Percentiles rank a stretch among this genome's conserved stretches.
These are phyloP conservation scores for Clostera curtula DNA, from an alignment of 2,888 invertebrate genomes.

Conservation along the genomic window DNA sequence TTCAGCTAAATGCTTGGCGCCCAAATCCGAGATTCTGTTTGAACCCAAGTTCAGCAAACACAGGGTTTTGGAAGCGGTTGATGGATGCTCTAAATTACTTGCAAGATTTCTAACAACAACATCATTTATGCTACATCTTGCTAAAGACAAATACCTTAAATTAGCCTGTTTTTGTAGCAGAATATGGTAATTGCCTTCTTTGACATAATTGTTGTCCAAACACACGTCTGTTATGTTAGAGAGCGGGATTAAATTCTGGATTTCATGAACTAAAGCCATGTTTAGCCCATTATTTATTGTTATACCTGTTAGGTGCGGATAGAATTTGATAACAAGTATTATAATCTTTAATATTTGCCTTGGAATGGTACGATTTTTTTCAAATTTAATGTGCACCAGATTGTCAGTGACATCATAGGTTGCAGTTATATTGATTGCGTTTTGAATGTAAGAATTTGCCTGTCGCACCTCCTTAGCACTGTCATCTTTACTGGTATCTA, in stretches of 20 bases:
- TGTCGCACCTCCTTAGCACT: background rate
- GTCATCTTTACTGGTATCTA: too few species aligned
- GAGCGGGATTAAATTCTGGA: slow-evolving; percentile 28
- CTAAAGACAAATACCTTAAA: slow-evolving; percentile 36
- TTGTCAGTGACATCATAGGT: slow-evolving; percentile 27
- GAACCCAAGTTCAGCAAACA: slow-evolving; percentile 38
- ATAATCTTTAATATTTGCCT: slow-evolving; percentile 32
- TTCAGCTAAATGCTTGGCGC: slow-evolving; percentile 30
- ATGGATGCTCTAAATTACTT: slow-evolving; percentile 21
- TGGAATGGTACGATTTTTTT: slow-evolving; percentile 31
- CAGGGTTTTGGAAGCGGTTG: slow-evolving; percentile 33
- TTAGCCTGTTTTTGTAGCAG: slow-evolving; percentile 25
- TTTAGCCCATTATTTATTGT: slow-evolving; percentile 32
- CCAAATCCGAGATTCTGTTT: slow-evolving; percentile 44
- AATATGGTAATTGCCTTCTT: slow-evolving; percentile 33
- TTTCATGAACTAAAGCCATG: slow-evolving; percentile 29
- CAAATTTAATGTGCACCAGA: slow-evolving; percentile 33
- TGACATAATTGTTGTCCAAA: slow-evolving; percentile 32
- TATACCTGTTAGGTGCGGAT: slow-evolving; percentile 25
- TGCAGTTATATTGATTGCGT: slow-evolving; percentile 20
- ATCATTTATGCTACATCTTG: slow-evolving; percentile 41
- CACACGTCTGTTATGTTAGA: slow-evolving; percentile 42
- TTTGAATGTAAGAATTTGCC: background rate
- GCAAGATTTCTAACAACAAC: slow-evolving; percentile 28
- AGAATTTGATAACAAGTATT: slow-evolving; percentile 30